These are phyloP conservation scores for Ethmia dodecea DNA, from an alignment of 2,888 invertebrate genomes.

Conservation along the genomic window DNA sequence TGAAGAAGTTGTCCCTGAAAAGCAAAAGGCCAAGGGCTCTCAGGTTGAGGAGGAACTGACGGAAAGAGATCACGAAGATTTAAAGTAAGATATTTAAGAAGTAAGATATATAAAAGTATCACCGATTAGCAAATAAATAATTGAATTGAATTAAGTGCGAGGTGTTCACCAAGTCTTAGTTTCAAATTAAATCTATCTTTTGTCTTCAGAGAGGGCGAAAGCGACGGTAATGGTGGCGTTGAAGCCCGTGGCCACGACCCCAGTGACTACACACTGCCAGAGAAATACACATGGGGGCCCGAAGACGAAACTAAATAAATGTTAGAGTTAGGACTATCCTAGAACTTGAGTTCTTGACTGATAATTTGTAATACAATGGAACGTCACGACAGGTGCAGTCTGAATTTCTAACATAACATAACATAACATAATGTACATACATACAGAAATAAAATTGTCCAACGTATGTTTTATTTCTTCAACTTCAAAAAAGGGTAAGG, in stretches of 20 bases:
- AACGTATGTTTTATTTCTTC: too few species aligned
- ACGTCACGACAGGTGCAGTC: too few species aligned
- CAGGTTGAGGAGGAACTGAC: conserved; percentile 16
- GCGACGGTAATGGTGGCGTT: conserved; percentile 61
- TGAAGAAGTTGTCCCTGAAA: conserved; percentile 23
- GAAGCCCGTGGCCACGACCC: conserved; percentile 63
- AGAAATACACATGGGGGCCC: conserved; percentile 60
- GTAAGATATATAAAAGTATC: too few species aligned
- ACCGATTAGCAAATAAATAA: too few species aligned
- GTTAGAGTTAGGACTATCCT: background rate
- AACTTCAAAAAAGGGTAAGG: too few species aligned
- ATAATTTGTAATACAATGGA: background rate
- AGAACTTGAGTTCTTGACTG: background rate
- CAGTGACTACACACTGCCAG: conserved; percentile 58
- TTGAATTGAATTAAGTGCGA: too few species aligned
- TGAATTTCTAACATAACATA: too few species aligned
- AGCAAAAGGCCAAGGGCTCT: conserved; percentile 25
- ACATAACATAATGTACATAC: background rate
- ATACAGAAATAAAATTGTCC: too few species aligned
- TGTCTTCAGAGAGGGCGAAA: conserved; percentile 43
- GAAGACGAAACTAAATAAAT: too few species aligned
- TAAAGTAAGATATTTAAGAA: conserved; percentile 49
- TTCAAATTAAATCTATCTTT: background rate
- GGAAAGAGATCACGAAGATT: conserved; percentile 41
- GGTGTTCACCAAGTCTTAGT: too few species aligned